Evolutionary conservation across 2,113 vertebrate species (phyloP).

Genomic region (Pomatorhinus ruficollis): DNA sequence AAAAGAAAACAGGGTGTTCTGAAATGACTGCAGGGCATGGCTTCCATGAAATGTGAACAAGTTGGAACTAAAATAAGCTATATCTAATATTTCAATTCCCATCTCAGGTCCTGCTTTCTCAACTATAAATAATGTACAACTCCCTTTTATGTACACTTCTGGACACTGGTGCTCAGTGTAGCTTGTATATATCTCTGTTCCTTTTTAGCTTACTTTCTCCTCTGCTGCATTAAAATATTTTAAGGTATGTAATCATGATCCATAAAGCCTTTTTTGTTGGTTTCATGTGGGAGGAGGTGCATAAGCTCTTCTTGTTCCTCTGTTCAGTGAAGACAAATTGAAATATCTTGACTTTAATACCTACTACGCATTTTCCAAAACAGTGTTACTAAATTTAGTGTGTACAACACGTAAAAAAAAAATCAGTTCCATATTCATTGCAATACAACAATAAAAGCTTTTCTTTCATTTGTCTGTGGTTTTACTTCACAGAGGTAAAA

Average conservation of each 20-base stretch:
- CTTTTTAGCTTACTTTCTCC: background rate
- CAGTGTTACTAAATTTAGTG: background rate
- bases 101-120: background rate
- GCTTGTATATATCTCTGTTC: background rate
- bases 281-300: background rate
- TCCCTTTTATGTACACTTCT: background rate
- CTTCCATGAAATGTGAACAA: background rate
- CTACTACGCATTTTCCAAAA: background rate
- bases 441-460: background rate
- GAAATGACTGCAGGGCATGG: background rate
- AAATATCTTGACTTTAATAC: background rate
- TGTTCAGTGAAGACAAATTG: background rate
- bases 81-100: constrained; percentile 36
- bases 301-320: background rate
- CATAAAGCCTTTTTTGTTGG: background rate
- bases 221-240: background rate
- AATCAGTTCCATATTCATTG: background rate
- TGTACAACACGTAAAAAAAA: background rate
- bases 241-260: background rate
- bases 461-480: background rate
- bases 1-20: background rate
- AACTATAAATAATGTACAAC: constrained; percentile 35
- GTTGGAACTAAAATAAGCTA: background rate
- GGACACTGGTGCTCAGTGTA: background rate
- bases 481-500: background rate